phyloP scores from a whole-genome alignment of 35 echinoderm and acorn worm species.

The Amphiura filiformis region DNA sequence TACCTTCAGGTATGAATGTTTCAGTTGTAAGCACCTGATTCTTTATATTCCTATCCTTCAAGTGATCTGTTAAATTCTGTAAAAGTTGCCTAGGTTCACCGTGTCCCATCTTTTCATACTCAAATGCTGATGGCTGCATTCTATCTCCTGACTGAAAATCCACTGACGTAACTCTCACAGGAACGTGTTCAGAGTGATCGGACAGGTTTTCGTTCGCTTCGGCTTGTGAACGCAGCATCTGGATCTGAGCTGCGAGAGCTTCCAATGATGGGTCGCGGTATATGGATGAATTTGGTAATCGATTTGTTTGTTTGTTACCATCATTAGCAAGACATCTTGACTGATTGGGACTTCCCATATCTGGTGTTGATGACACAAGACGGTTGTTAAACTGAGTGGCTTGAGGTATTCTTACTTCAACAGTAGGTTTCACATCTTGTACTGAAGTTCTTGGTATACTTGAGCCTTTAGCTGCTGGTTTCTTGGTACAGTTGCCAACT shows the following conservation, averaged over 20 bases:
- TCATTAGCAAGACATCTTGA: not conserved
- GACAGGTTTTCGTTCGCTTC: not conserved
- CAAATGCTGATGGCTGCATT: not conserved
- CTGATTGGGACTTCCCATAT: not conserved
- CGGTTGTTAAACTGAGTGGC: constrained; percentile 16
- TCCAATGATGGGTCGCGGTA: not conserved
- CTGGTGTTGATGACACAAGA: constrained; percentile 32
- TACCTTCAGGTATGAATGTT: too few species aligned
- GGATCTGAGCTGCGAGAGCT: not conserved
- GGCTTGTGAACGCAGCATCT: not conserved
- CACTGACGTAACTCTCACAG: not conserved
- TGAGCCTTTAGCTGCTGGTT: too few species aligned
- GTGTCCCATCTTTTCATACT: not conserved
- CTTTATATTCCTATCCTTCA: not conserved
- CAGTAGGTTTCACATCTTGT: not conserved
- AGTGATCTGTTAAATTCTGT: not conserved
- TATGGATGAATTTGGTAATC: not conserved
- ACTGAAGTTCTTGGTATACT: too few species aligned
- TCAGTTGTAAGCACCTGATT: too few species aligned
- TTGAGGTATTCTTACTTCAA: not conserved
- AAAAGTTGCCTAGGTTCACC: not conserved
- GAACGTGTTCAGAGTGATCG: not conserved
- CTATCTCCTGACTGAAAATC: not conserved
- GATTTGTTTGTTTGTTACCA: not conserved
- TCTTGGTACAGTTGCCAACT: too few species aligned